Base-by-base conservation (phyloP, 2,888 invertebrate species). In the Mythimna albipuncta region DNA sequence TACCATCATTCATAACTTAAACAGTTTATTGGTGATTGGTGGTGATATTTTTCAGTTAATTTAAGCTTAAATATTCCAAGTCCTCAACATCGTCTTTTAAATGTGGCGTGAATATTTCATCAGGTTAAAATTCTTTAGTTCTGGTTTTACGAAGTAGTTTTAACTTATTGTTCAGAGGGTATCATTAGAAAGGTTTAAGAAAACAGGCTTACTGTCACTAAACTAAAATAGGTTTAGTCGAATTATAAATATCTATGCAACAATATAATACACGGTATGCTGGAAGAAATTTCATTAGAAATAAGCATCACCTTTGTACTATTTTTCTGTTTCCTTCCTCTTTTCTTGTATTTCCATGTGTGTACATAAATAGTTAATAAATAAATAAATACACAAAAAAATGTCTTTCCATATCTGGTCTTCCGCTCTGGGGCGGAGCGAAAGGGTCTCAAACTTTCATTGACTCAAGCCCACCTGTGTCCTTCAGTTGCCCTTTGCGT, bases 1-100 rank as follows among this genome's bases (percentile, higher is more conserved):
- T 58, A 62, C 57, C 63, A 70, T 54, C 41, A 55, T 13, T 32
- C 19, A 38, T n/a, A 50, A 50, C 41, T 52, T 58, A 6, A 19
- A 57, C 57, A 9, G 32, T 32, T 65, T 3, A 76, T 35, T n/a
- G n/a, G 19, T 52, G 21, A 63, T 6, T 54, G 54, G 3, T 13
- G 6, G 6, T 6, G 6, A 57, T 32, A 16, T 32, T 54, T 54
- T 21, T 55, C 13, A 2, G 6, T 26, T 55, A 13, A 21, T 55
- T 55, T 11, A 55, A 57, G 7, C 32, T 16, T 26, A 11, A 26
- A 11, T 1, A n/a, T 11, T 35, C 19, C 19, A 32, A 19, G 4
- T 19, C 9, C 9, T 58, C 10, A 58, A 55, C 6, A 13, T 26
- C 21, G 21, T 57, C 26, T 57, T 26, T 38, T n/a, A n/a, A 35